phyloP scores from a whole-genome alignment of 1,140 invertebrate genomes.

The Drosophila insularis region DNA sequence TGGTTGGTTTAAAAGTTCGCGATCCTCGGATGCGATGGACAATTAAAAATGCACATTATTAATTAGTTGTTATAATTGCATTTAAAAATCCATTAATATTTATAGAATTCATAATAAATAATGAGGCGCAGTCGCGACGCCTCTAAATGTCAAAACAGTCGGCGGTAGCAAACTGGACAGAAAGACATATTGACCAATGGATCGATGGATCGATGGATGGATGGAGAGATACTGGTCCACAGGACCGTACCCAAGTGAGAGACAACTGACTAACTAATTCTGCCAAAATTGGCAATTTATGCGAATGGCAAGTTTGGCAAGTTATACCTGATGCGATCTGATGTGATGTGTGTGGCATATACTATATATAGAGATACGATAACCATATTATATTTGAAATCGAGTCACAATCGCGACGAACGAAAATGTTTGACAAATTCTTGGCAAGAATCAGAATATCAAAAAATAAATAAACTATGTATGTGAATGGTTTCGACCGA shows the following conservation, averaged over 20 bases:
- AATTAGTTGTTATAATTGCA: constrained; percentile 82
- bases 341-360: constrained; percentile 67
- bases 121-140: constrained; percentile 69
- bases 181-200: not conserved
- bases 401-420: constrained; percentile 49
- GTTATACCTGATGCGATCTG: constrained; percentile 32
- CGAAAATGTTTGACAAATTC: constrained; percentile 72
- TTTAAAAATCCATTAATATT: constrained; percentile 82
- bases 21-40: constrained; percentile 21
- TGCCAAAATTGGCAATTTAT: constrained; percentile 77
- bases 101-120: constrained; percentile 82
- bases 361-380: not conserved
- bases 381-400: constrained; percentile 43
- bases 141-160: constrained; percentile 72
- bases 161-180: constrained; percentile 9
- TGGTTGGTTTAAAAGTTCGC: too few relatives aligned
- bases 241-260: not conserved
- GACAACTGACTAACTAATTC: constrained; percentile 3
- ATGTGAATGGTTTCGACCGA: too few relatives aligned
- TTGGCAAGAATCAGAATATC: constrained; percentile 50
- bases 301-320: constrained; percentile 47
- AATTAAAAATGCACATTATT: constrained; percentile 82
- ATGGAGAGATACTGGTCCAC: not conserved
- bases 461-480: not conserved
- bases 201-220: not conserved